These are phyloP conservation scores for Cynopterus brachyotis DNA, from an alignment of 2,113 vertebrate genomes.

Conservation along the genomic window DNA sequence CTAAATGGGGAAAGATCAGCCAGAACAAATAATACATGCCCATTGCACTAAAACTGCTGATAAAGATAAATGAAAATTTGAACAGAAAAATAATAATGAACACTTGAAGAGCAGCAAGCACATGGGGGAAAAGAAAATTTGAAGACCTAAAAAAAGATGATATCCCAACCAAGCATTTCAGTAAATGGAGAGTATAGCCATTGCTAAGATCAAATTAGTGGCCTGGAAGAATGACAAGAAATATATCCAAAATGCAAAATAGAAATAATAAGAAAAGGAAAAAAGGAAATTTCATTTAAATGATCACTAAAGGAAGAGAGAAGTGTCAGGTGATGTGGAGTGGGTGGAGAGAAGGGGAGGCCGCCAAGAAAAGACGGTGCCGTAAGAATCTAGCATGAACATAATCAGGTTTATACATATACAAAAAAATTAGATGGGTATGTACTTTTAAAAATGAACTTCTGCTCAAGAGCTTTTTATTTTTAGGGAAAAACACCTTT, in stretches of 20 bases:
- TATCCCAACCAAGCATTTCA: not conserved
- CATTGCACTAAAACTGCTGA: not conserved
- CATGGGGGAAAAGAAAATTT: not conserved
- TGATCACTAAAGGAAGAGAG: not conserved
- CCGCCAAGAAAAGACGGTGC: not conserved
- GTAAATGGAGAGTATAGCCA: not conserved
- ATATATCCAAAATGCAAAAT: not conserved
- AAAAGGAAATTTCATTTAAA: not conserved
- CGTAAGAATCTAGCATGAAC: not conserved
- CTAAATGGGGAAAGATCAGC: not conserved
- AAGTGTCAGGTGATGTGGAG: not conserved
- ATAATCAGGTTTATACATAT: not conserved
- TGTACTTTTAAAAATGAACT: not conserved
- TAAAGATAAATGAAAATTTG: not conserved
- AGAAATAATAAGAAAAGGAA: not conserved
- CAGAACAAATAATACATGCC: not conserved
- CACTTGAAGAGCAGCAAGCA: not conserved
- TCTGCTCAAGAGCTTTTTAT: not conserved
- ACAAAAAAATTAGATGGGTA: not conserved
- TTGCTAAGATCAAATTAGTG: not conserved
- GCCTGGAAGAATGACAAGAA: not conserved
- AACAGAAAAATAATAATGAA: not conserved
- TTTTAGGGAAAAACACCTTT: not conserved
- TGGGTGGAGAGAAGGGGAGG: not conserved
- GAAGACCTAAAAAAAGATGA: not conserved